Conservation (phyloP, 1,140 invertebrate genomes). For the Uloborus diversus region DNA sequence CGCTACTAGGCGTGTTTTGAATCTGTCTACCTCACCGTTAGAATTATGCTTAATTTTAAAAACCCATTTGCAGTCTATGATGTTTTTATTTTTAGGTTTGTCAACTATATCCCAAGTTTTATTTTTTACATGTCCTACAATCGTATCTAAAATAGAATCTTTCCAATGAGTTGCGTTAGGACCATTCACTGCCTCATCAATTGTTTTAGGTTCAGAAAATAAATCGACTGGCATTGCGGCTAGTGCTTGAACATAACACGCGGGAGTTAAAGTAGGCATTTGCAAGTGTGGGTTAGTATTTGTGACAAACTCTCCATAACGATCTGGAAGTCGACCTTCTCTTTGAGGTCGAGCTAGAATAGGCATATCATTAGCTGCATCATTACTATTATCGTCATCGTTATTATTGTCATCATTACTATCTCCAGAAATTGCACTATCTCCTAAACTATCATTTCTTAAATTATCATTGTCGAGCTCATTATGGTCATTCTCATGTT, state of each 20-base stretch:
- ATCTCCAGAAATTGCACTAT: neutral
- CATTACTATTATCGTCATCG: neutral
- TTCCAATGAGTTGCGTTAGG: constrained; percentile 62
- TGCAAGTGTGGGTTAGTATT: constrained; percentile 6
- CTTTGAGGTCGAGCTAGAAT: neutral
- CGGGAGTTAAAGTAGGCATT: constrained; percentile 16
- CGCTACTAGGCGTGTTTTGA: constrained; percentile 64
- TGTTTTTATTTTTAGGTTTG: constrained; percentile 56
- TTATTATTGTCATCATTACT: neutral
- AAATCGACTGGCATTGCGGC: neutral
- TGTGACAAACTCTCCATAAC: neutral
- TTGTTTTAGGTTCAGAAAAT: constrained; percentile 54
- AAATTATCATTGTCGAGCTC: too few species aligned
- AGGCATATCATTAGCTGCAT: neutral
- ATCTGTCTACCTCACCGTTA: constrained; percentile 61
- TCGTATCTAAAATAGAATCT: constrained; percentile 64
- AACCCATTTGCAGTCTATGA: constrained; percentile 64
- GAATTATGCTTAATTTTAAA: constrained; percentile 61
- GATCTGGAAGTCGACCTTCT: neutral
- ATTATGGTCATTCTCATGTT: too few species aligned
- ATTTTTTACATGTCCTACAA: constrained; percentile 63
- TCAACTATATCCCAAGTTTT: constrained; percentile 63
- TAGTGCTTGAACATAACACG: constrained; percentile 10
- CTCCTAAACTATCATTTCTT: neutral
- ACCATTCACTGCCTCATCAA: constrained; percentile 61